phyloP scores from a whole-genome alignment of 2,888 invertebrate genomes.

The Thymelicus sylvestris region DNA sequence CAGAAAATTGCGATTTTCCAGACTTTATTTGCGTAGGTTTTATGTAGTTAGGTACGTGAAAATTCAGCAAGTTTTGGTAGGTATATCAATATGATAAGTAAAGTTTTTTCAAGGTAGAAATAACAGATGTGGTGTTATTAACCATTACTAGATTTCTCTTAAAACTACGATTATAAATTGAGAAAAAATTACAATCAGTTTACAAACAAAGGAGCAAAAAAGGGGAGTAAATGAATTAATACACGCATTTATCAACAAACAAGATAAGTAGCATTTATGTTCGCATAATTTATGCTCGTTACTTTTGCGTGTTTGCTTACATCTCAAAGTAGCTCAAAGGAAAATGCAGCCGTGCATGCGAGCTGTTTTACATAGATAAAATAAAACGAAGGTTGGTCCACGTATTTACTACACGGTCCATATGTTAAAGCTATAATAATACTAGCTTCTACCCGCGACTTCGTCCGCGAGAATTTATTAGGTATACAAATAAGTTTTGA shows the following conservation, averaged over 20 bases:
- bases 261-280: not conserved
- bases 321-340: slow-evolving; percentile 21
- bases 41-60: not conserved
- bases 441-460: too few species aligned
- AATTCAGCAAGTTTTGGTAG: too few species aligned
- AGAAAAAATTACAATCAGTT: too few species aligned
- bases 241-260: not conserved
- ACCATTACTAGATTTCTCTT: too few species aligned
- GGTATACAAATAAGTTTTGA: too few species aligned
- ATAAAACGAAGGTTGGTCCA: slow-evolving; percentile 7
- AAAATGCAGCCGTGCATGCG: slow-evolving; percentile 17
- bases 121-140: too few species aligned
- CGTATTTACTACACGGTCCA: not conserved
- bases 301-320: slow-evolving; percentile 9
- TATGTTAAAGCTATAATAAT: not conserved
- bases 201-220: too few species aligned
- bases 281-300: slow-evolving; percentile 10
- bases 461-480: too few species aligned
- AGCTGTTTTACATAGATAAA: slow-evolving; percentile 25
- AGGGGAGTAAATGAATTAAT: too few species aligned
- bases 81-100: too few species aligned
- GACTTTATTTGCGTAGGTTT: not conserved
- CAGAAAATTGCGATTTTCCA: not conserved
- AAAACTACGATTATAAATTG: too few species aligned
- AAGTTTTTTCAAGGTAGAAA: too few species aligned